Base-by-base conservation (phyloP, 2,113 vertebrate genomes). In the Dasypus novemcinctus region DNA sequence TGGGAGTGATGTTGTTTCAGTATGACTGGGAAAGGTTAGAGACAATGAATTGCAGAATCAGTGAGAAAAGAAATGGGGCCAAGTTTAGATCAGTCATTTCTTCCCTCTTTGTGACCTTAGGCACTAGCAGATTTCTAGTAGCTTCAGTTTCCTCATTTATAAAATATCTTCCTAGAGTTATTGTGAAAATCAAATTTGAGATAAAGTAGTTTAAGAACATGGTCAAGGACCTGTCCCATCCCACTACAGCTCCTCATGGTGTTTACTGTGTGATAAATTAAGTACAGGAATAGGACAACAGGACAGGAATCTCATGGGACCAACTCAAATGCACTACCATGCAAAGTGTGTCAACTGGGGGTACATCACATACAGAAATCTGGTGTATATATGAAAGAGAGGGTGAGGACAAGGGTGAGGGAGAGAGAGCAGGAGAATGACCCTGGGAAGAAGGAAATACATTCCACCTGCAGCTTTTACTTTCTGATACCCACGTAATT, bases 61-160 rank as follows among this genome's bases (percentile, higher is more conserved):
- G 10, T n/a, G 27, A 95, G 78, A 61, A 92, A 90, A 92, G 61
- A 86, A 95, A 81, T 27, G 9, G 5, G 66, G 63, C 76, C 43
- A 57, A 57, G 18, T 4, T 4, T 78, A 74, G 57, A 87, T 72
- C 43, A 27, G 38, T 90, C 49, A 1, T 79, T 91, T 43, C 85
- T 75, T 81, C 13, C 71, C n/a, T 93, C 36, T 41, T 2, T 25
- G 43, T 71, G 46, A 91, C 43, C 46, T 86, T 71, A 78, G 74
- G 89, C 74, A 83, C 68, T 33, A 59, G 36, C 29, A 14, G 66
- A 63, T 41, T 52, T 94, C 69, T 29, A 10, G 27, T 31, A n/a
- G 46, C 25, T 66, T 88, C 69, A 36, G 9, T 93, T 92, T 91
- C 63, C 31, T 89, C 46, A 49, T 63, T 41, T 94, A 61, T 71